Evolutionary conservation across 30 jellyfish, hydroid and myxozoan genomes (phyloP).

Genomic region (Hydractinia symbiolongicarpus): DNA sequence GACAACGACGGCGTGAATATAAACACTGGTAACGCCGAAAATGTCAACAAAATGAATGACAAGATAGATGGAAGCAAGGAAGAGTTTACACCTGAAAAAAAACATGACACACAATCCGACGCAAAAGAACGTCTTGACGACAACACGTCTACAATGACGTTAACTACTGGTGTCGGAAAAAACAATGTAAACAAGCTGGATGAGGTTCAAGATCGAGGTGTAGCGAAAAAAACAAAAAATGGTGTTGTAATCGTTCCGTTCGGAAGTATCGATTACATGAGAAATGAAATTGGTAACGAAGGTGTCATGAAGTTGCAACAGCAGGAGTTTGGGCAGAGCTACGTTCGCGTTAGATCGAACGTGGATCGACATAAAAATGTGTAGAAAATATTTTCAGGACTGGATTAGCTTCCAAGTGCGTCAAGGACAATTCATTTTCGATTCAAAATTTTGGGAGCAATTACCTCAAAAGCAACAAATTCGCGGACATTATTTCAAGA

Average conservation of each 20-base stretch:
- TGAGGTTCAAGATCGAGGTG: background rate
- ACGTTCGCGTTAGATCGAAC: background rate
- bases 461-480: no score
- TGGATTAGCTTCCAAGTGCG: background rate
- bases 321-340: background rate
- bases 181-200: background rate
- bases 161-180: background rate
- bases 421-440: no score
- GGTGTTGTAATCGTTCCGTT: constrained; percentile 21
- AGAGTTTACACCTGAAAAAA: background rate
- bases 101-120: background rate
- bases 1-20: background rate
- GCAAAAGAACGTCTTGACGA: background rate
- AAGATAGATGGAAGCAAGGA: background rate
- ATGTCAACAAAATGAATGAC: background rate
- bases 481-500: no score
- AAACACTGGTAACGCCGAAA: background rate
- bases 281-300: background rate
- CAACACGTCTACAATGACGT: background rate
- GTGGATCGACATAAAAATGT: background rate
- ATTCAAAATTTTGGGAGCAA: no score
- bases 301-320: background rate
- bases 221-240: constrained; percentile 16
- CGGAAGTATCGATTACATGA: constrained; percentile 15
- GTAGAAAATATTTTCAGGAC: background rate